A percentile compares a stretch with the other conserved stretches of the same genome.
Conservation (phyloP, 30 jellyfish, hydroid and myxozoan genomes). For the Turritopsis rubra region DNA sequence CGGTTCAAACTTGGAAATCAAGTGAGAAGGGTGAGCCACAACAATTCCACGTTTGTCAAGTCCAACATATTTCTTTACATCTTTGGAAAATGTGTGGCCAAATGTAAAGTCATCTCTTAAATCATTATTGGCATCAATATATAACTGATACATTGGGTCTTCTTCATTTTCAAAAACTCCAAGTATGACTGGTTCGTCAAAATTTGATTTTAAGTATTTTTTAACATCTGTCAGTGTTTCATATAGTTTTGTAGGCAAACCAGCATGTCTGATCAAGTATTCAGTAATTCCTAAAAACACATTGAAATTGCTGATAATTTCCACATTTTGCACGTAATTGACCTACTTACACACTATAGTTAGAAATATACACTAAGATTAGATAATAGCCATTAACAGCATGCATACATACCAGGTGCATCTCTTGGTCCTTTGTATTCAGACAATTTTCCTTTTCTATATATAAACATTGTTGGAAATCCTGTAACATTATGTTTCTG, state of each 20-base stretch:
- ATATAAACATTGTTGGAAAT: constrained; percentile 79
- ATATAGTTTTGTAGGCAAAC: constrained; percentile 69
- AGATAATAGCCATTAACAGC: not conserved
- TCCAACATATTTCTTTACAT: constrained; percentile 44
- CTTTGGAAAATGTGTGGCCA: constrained; percentile 92
- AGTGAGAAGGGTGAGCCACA: constrained; percentile 74
- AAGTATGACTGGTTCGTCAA: constrained; percentile 75
- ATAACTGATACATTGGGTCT: constrained; percentile 67
- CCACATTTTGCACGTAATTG: too few species aligned
- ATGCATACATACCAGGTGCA: constrained; percentile 67
- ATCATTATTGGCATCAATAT: constrained; percentile 80
- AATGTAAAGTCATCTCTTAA: constrained; percentile 72
- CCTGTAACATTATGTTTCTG: constrained; percentile 71
- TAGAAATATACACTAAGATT: not conserved
- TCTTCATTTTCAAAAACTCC: constrained; percentile 78
- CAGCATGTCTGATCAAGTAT: constrained; percentile 85
- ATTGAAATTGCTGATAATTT: not conserved
- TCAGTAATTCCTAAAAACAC: constrained; percentile 56
- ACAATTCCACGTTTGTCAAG: constrained; percentile 66
- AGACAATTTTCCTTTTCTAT: constrained; percentile 80
- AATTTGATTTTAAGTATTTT: constrained; percentile 47
- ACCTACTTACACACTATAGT: not conserved
- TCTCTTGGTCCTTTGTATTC: constrained; percentile 97
- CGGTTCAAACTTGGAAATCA: constrained; percentile 80
- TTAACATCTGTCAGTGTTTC: constrained; percentile 64